Percentiles rank a stretch among this genome's conserved stretches.
Conservation (phyloP, 2,888 invertebrate genomes). For the Drosophila ezoana region DNA sequence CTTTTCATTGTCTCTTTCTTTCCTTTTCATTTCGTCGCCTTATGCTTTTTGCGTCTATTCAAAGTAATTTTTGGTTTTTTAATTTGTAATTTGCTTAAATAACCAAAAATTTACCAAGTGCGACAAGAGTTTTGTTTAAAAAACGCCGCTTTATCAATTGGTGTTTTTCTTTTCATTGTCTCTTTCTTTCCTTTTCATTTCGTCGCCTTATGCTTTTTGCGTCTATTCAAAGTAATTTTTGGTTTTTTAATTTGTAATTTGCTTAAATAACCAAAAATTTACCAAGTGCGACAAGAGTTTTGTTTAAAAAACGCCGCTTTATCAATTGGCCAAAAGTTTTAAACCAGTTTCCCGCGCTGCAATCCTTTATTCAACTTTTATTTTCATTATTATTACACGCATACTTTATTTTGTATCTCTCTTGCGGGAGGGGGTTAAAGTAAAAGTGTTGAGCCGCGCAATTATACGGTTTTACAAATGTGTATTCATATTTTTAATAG, state of each 20-base stretch:
- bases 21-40: constrained; percentile 31
- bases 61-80: constrained; percentile 38
- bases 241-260: constrained; percentile 25
- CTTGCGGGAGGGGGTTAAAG: constrained; percentile 41
- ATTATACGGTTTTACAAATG: constrained; percentile 63
- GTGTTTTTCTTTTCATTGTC: no score
- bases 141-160: constrained; percentile 27
- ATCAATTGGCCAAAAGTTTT: constrained; percentile 35
- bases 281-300: constrained; percentile 52
- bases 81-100: constrained; percentile 38
- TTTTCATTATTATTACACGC: constrained; percentile 2
- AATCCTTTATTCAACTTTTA: constrained; percentile 22
- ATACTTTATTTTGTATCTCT: constrained; percentile 1
- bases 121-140: constrained; percentile 30
- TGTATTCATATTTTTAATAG: constrained; percentile 56
- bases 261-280: constrained; percentile 52
- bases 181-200: constrained; percentile 29
- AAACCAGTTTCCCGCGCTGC: constrained; percentile 49
- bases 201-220: constrained; percentile 42
- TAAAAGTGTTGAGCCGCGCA: constrained; percentile 72
- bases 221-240: constrained; percentile 53
- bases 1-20: constrained; percentile 14
- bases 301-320: constrained; percentile 1
- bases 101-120: constrained; percentile 59
- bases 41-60: constrained; percentile 53